These are phyloP conservation scores for Malacoraja senta DNA, from an alignment of 2,797 vertebrate genomes.

Conservation along the genomic window DNA sequence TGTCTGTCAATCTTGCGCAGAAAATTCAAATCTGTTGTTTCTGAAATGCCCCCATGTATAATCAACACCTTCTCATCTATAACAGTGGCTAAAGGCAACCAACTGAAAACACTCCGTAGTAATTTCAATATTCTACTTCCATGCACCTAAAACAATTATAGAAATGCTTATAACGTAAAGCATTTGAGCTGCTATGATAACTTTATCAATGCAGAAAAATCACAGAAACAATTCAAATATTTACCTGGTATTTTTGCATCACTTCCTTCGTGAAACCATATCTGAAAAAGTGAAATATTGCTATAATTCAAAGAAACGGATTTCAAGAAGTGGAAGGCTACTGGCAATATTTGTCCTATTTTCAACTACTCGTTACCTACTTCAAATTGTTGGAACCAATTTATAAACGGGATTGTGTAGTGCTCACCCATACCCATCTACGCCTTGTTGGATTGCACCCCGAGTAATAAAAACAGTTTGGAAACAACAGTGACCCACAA, in stretches of 20 bases:
- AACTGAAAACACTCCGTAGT: conserved; percentile 82
- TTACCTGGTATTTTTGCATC: conserved; percentile 84
- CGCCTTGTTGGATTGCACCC: background rate
- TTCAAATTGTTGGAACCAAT: background rate
- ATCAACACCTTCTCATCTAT: conserved; percentile 82
- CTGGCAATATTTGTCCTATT: background rate
- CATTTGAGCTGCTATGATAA: background rate
- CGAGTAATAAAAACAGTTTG: no score
- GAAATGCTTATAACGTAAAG: background rate
- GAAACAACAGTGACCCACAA: no score
- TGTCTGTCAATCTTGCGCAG: conserved; percentile 71
- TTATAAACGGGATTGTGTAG: background rate
- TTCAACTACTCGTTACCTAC: background rate
- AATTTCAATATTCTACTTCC: conserved; percentile 79
- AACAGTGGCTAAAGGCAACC: conserved; percentile 81
- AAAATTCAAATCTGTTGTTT: conserved; percentile 70
- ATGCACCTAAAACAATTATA: conserved; percentile 58
- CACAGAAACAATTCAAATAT: conserved; percentile 40
- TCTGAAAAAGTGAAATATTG: conserved; percentile 56
- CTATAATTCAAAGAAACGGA: no score
- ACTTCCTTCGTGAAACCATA: conserved; percentile 93
- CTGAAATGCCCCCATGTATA: conserved; percentile 83
- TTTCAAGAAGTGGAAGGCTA: background rate
- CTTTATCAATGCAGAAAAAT: background rate
- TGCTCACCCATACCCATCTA: background rate